Percentiles rank a stretch among this genome's conserved stretches.
phyloP scores from a whole-genome alignment of 2,888 invertebrate species.

The Lagria hirta region DNA sequence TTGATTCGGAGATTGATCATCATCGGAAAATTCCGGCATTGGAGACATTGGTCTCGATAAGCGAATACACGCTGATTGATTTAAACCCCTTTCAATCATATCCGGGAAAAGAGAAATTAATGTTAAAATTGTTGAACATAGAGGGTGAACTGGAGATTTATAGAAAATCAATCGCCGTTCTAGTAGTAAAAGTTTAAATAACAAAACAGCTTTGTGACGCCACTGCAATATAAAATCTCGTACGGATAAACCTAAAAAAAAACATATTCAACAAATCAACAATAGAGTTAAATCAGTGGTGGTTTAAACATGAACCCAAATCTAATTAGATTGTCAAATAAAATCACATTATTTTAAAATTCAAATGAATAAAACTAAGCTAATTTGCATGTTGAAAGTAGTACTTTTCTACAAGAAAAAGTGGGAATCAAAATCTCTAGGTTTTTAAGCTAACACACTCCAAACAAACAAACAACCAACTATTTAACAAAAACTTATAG shows the following conservation, averaged over 20 bases:
- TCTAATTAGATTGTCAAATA: too few relatives aligned
- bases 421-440: too few relatives aligned
- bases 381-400: too few relatives aligned
- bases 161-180: conserved; percentile 89
- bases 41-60: conserved; percentile 74
- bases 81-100: conserved; percentile 81
- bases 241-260: conserved; percentile 75
- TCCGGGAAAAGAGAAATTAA: conserved; percentile 88
- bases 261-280: too few relatives aligned
- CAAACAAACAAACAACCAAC: too few relatives aligned
- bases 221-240: conserved; percentile 80
- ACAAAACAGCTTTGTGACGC: conserved; percentile 86
- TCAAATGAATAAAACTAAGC: too few relatives aligned
- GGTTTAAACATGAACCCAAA: too few relatives aligned
- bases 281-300: too few relatives aligned
- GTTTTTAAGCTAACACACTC: too few relatives aligned
- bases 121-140: conserved; percentile 85
- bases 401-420: too few relatives aligned
- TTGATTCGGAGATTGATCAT: conserved; percentile 48
- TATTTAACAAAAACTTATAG: too few relatives aligned
- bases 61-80: conserved; percentile 80
- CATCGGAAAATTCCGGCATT: conserved; percentile 65
- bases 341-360: too few relatives aligned
- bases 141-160: conserved; percentile 86
- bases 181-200: conserved; percentile 90